Evolutionary conservation across 2,797 vertebrate genomes (phyloP).

Genomic region (Sebastiscus tertius): DNA sequence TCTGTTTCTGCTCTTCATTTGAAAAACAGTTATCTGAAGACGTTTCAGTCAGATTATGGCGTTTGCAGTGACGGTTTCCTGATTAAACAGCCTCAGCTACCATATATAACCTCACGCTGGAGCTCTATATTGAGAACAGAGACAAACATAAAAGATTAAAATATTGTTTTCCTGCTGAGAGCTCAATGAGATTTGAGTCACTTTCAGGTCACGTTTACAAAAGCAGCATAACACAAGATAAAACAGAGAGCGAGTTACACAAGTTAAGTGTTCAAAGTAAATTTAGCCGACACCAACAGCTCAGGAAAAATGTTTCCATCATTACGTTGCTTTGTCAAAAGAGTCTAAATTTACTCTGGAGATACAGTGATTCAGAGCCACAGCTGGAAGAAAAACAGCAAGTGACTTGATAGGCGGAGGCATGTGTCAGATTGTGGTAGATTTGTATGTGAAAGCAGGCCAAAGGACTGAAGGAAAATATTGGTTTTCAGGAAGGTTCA

Average conservation of each 20-base stretch:
- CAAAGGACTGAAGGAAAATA: conserved; percentile 20
- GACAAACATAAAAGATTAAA: conserved; percentile 32
- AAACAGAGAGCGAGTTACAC: conserved; percentile 9
- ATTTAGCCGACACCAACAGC: conserved; percentile 19
- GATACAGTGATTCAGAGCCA: conserved; percentile 20
- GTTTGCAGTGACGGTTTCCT: conserved; percentile 30
- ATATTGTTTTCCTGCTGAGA: conserved; percentile 10
- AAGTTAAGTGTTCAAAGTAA: conserved; percentile 43
- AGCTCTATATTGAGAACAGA: conserved; percentile 55
- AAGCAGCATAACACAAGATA: conserved; percentile 17
- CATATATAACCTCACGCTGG: conserved; percentile 41
- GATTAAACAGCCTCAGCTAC: conserved; percentile 43
- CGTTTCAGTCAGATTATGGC: conserved; percentile 22
- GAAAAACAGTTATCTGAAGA: conserved; percentile 26
- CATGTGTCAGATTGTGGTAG: conserved; percentile 50
- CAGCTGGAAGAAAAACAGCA: conserved; percentile 41
- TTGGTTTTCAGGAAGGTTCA: conserved; percentile 11
- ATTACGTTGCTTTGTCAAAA: conserved; percentile 27
- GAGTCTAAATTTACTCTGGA: conserved; percentile 54
- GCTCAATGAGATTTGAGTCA: conserved; percentile 23
- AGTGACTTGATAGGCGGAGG: conserved; percentile 43
- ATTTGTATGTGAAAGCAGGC: conserved; percentile 38
- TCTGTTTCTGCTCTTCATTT: conserved; percentile 6
- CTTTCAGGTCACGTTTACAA: conserved; percentile 43
- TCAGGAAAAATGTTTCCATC: conserved; percentile 32